Evolutionary conservation across 92 coral and sea anemone species (phyloP).

Genomic region (Phenganax marumi): DNA sequence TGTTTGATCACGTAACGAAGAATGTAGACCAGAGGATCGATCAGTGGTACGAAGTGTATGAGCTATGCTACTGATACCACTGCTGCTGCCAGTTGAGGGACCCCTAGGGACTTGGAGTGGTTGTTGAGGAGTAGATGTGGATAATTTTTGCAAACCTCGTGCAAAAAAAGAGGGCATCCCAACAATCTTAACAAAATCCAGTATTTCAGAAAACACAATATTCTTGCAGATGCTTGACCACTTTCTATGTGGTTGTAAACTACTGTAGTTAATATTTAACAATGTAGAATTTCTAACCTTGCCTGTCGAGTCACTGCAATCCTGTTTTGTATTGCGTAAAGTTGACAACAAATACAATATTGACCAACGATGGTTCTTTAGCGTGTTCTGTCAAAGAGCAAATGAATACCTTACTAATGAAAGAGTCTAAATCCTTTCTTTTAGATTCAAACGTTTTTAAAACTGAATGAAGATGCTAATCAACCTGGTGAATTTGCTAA

Average conservation of each 20-base stretch:
- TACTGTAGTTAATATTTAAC: too few species aligned
- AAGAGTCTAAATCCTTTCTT: background rate
- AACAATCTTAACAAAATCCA: background rate
- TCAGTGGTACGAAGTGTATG: constrained; percentile 41
- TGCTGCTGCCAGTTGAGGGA: constrained; percentile 79
- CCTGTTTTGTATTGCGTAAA: constrained; percentile 64
- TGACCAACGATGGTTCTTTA: constrained; percentile 80
- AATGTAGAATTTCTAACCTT: constrained; percentile 54
- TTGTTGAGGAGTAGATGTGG: constrained; percentile 86
- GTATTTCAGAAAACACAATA: background rate
- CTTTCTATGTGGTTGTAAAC: background rate
- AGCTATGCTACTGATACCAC: constrained; percentile 81
- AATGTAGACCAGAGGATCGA: constrained; percentile 32
- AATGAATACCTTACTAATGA: background rate
- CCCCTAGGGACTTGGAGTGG: constrained; percentile 48
- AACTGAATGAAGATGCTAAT: background rate
- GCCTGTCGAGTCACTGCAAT: constrained; percentile 57
- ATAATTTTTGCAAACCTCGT: constrained; percentile 78
- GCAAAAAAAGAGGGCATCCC: constrained; percentile 73
- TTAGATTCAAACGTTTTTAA: background rate
- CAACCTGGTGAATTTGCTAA: background rate
- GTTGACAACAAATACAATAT: constrained; percentile 80
- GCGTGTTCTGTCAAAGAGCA: constrained; percentile 57
- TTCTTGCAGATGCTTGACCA: background rate
- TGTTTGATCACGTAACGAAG: constrained; percentile 14